Evolutionary conservation across 2,113 vertebrate genomes (phyloP).

Genomic region (Bagarius yarrelli): DNA sequence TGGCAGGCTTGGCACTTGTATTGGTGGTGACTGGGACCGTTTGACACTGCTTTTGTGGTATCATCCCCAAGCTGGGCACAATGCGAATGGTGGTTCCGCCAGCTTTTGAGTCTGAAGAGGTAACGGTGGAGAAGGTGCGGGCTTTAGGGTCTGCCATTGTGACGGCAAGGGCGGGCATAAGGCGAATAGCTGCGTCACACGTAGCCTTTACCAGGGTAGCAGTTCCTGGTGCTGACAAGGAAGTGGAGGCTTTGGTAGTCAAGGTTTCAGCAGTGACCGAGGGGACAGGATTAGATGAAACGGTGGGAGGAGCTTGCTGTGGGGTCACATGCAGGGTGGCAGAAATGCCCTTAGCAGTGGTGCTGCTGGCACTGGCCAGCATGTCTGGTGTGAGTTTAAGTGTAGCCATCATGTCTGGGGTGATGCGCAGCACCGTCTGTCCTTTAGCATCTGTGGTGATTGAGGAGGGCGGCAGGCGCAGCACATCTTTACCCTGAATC

Average conservation of each 20-base stretch:
- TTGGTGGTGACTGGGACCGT: slow-evolving; percentile 83
- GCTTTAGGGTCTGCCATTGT: slow-evolving; percentile 87
- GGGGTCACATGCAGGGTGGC: slow-evolving; percentile 88
- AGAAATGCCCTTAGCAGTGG: slow-evolving; percentile 84
- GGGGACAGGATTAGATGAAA: slow-evolving; percentile 66
- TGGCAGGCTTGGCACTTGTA: slow-evolving; percentile 70
- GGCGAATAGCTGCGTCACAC: slow-evolving; percentile 79
- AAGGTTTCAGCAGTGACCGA: slow-evolving; percentile 57
- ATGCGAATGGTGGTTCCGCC: slow-evolving; percentile 88
- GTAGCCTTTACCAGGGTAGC: slow-evolving; percentile 80
- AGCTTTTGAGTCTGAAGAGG: slow-evolving; percentile 80
- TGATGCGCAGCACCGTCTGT: slow-evolving; percentile 94
- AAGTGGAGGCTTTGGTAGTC: slow-evolving; percentile 63
- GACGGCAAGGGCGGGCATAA: slow-evolving; percentile 92
- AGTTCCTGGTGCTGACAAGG: slow-evolving; percentile 65
- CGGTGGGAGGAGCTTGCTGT: slow-evolving; percentile 72
- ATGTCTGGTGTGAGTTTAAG: slow-evolving; percentile 95
- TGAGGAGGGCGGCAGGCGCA: slow-evolving; percentile 90
- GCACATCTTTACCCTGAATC: slow-evolving; percentile 93
- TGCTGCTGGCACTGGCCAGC: slow-evolving; percentile 71
- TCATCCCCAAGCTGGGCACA: slow-evolving; percentile 89
- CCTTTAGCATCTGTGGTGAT: slow-evolving; percentile 95
- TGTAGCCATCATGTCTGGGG: slow-evolving; percentile 98
- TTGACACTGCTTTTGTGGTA: slow-evolving; percentile 87
- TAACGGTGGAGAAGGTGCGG: slow-evolving; percentile 75